Conservation (phyloP, 2,888 invertebrate species). For the Mycalesis mineus region DNA sequence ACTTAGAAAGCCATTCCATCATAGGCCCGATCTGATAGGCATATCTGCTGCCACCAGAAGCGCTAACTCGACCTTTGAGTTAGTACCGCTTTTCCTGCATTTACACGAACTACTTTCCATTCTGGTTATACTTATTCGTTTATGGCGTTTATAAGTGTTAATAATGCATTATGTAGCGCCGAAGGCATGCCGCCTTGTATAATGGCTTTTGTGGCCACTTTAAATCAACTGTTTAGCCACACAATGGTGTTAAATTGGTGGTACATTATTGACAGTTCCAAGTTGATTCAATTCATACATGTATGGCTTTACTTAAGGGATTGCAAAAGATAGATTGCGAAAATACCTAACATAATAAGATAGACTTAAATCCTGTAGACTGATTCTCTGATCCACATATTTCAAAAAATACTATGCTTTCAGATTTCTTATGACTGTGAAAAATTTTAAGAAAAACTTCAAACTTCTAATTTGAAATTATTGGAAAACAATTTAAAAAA, state of each 20-base stretch:
- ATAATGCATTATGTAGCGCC: neutral
- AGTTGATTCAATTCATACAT: too few species aligned
- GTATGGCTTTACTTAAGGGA: too few species aligned
- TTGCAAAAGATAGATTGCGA: too few species aligned
- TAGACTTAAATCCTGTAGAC: too few species aligned
- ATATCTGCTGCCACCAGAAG: constrained; percentile 57
- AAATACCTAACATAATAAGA: too few species aligned
- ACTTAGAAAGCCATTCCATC: constrained; percentile 42
- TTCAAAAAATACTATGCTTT: too few species aligned
- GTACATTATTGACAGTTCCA: too few species aligned
- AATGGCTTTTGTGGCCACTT: neutral
- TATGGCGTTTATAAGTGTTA: constrained; percentile 2
- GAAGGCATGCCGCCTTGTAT: neutral
- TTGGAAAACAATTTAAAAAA: too few species aligned
- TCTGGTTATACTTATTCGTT: neutral
- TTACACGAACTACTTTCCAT: neutral
- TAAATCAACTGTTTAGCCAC: neutral
- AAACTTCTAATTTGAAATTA: too few species aligned
- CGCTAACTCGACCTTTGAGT: constrained; percentile 67
- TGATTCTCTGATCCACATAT: too few species aligned
- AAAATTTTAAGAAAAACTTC: too few species aligned
- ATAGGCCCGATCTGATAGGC: constrained; percentile 64
- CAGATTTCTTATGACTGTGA: too few species aligned
- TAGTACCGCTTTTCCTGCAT: constrained; percentile 35
- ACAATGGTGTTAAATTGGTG: neutral